Conservation (phyloP, 2,888 invertebrate genomes). For the Yponomeuta evonymella region DNA sequence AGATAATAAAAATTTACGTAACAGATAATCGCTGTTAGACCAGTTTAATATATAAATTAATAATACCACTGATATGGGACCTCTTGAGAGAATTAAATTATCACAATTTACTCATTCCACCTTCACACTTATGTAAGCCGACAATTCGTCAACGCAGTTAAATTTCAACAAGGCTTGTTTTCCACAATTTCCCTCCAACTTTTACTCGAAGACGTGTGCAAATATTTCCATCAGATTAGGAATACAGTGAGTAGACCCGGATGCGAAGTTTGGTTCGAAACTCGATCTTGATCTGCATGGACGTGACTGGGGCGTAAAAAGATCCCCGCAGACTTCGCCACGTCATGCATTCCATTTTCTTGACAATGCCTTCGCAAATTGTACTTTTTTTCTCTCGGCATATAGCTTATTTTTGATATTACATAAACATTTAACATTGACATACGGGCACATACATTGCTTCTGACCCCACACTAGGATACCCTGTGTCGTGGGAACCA, state of each 20-base stretch:
- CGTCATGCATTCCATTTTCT: constrained; percentile 13
- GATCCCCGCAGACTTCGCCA: not conserved
- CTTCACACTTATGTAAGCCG: not conserved
- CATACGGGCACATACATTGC: too few relatives aligned
- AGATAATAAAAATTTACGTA: too few relatives aligned
- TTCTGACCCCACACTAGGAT: too few relatives aligned
- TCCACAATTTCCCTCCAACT: not conserved
- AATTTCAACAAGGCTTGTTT: not conserved
- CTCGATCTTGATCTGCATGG: constrained; percentile 15
- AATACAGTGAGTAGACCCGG: constrained; percentile 5
- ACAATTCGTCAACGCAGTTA: not conserved
- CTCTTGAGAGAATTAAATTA: too few relatives aligned
- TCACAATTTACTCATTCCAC: not conserved
- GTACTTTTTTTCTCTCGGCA: not conserved
- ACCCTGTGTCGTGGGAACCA: too few relatives aligned
- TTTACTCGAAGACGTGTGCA: constrained; percentile 12
- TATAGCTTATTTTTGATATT: too few relatives aligned
- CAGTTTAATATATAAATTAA: too few relatives aligned
- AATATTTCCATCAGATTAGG: constrained; percentile 14
- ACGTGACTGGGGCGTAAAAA: constrained; percentile 13
- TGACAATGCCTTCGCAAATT: constrained; percentile 6
- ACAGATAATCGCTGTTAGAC: too few relatives aligned
- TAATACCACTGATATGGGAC: too few relatives aligned
- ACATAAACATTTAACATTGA: too few relatives aligned
- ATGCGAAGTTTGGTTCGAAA: constrained; percentile 18